Evolutionary conservation across 2,113 vertebrate species (phyloP).

Genomic region (Scomber scombrus): DNA sequence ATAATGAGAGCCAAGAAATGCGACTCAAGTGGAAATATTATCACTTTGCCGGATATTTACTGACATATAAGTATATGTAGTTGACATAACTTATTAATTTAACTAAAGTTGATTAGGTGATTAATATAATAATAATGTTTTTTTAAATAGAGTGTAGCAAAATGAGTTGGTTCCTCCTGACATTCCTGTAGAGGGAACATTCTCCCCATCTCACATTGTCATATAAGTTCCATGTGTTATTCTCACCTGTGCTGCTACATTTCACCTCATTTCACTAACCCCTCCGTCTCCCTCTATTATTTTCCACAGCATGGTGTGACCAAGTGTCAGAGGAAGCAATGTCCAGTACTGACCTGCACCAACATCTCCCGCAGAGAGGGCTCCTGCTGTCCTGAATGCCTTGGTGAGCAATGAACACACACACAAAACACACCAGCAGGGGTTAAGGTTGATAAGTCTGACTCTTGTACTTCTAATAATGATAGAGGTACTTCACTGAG

Average conservation of each 20-base stretch:
- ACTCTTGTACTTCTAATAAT: too few species aligned
- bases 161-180: not conserved
- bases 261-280: not conserved
- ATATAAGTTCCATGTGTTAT: not conserved
- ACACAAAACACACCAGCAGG: not conserved
- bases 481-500: too few species aligned
- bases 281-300: not conserved
- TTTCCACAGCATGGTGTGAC: slow-evolving; percentile 87
- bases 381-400: slow-evolving; percentile 89
- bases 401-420: slow-evolving; percentile 74
- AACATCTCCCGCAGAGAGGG: slow-evolving; percentile 81
- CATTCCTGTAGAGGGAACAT: not conserved
- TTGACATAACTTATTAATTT: not conserved
- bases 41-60: not conserved
- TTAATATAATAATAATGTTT: not conserved
- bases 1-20: not conserved
- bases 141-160: too few species aligned
- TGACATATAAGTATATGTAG: not conserved
- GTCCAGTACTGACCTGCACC: slow-evolving; percentile 83
- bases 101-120: not conserved
- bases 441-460: too few species aligned
- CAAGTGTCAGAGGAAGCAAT: slow-evolving; percentile 91
- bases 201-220: not conserved
- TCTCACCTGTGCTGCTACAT: not conserved
- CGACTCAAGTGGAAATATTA: not conserved